phyloP scores from a whole-genome alignment of 2,888 invertebrate genomes.

The Ectemnius continuus region DNA sequence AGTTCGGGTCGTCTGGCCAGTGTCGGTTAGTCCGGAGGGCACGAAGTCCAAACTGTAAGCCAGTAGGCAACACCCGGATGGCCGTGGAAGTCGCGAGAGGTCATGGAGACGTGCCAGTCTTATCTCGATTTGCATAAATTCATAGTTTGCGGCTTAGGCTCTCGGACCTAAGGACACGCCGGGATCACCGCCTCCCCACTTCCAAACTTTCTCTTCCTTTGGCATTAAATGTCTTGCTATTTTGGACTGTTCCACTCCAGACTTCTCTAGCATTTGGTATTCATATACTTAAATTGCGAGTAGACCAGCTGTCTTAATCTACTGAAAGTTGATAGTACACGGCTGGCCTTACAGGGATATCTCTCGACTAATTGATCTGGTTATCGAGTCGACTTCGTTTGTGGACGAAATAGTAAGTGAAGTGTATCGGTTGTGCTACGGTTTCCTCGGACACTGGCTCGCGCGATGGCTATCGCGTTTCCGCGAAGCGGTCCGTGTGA shows the following conservation, averaged over 20 bases:
- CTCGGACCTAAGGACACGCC: conserved; percentile 64
- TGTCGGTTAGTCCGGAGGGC: conserved; percentile 49
- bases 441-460: neutral
- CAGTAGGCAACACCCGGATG: conserved; percentile 50
- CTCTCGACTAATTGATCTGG: no score
- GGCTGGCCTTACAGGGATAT: no score
- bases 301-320: no score
- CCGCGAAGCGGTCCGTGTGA: conserved; percentile 2
- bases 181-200: conserved; percentile 49
- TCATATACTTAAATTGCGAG: no score
- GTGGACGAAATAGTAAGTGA: no score
- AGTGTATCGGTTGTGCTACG: neutral
- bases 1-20: conserved; percentile 57
- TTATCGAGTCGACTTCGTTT: no score
- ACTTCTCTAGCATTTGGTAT: no score
- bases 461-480: conserved; percentile 8
- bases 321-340: no score
- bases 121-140: conserved; percentile 78
- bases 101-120: conserved; percentile 71
- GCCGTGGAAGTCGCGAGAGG: conserved; percentile 46
- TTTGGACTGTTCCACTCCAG: no score
- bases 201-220: conserved; percentile 33
- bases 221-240: conserved; percentile 17
- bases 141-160: conserved; percentile 73
- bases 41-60: conserved; percentile 61